These are phyloP conservation scores for Otus scops DNA, from an alignment of 2,797 vertebrate genomes.

Conservation along the genomic window DNA sequence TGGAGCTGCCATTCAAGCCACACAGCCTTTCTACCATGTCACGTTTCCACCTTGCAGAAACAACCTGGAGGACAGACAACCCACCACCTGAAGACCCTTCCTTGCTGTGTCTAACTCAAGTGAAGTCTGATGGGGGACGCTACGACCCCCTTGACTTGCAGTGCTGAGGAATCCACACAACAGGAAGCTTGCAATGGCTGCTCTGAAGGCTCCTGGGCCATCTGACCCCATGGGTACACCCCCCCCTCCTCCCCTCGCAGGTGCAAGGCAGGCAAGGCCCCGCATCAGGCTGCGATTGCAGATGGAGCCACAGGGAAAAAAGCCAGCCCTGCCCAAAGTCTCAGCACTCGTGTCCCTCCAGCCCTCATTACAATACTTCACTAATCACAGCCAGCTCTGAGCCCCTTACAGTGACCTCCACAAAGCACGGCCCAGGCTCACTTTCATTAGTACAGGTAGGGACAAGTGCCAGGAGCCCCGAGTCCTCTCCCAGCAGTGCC, in stretches of 20 bases:
- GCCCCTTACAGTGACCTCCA: not conserved
- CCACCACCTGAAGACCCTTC: not conserved
- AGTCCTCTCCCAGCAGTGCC: not conserved
- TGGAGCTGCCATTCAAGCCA: not conserved
- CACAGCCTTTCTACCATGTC: fast-evolving
- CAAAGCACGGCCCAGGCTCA: not conserved
- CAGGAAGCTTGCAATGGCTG: not conserved
- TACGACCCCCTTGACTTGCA: not conserved
- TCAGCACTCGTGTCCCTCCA: not conserved
- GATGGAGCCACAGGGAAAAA: not conserved
- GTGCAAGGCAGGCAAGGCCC: not conserved
- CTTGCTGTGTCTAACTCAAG: not conserved
- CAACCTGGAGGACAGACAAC: not conserved
- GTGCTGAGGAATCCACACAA: not conserved
- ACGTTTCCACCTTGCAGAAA: not conserved
- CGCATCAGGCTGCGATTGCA: not conserved
- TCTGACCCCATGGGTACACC: not conserved
- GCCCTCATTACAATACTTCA: not conserved
- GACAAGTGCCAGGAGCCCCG: not conserved
- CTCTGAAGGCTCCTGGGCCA: not conserved
- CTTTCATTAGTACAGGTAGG: not conserved
- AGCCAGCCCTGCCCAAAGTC: not conserved
- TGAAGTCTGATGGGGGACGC: not conserved
- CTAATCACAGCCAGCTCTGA: not conserved
- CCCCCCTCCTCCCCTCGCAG: not conserved